Evolutionary conservation across 2,113 vertebrate species (phyloP), one percentile per base, ranked within the genome.

Genomic region (Stegostoma tigrinum): DNA sequence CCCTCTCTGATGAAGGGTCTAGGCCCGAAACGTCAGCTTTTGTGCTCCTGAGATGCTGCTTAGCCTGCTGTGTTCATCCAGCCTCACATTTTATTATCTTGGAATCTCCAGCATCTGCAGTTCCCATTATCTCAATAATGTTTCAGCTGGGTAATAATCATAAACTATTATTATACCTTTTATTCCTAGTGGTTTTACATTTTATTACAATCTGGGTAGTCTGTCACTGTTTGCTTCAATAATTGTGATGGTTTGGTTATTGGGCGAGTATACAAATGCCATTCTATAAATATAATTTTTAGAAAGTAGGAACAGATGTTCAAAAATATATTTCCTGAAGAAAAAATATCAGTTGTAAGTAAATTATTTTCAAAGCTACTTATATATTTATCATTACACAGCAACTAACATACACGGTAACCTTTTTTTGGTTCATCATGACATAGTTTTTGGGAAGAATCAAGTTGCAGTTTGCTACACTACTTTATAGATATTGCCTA

Each of bases 231-330:
- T 67, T 66, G n/a, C 61, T 19, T 64, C 64, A 93, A 93, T 67
- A 67, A 67, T 38, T 93, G 89, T 38, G 61, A 45, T 8, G 55
- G 55, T 61, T 61, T 61, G 55, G 55, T 61, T 61, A 61, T 61
- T 61, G 64, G 89, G 89, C 38, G 61, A 38, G 61, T 55, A 93
- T 61, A 66, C 66, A 42, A 93, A 93, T 7, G 38, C 61, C n/a
- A 93, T 64, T 27, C 17, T 64, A 61, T n/a, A 90, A 34, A 90
- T 90, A 93, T 45, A 45, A 45, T 38, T 93, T 93, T 93, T 66
- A 34, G 61, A 93, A 93, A 93, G 89, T 38, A 93, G 30, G 66
- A 93, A 67, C 89, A 93, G 48, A 93, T 93, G 89, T 93, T 67
- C 89, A 38, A n/a, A 67, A 21, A 93, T 6, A 6, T 38, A 42